Evolutionary conservation across 2,113 vertebrate species (phyloP).

Genomic region (Ariopsis seemanni): DNA sequence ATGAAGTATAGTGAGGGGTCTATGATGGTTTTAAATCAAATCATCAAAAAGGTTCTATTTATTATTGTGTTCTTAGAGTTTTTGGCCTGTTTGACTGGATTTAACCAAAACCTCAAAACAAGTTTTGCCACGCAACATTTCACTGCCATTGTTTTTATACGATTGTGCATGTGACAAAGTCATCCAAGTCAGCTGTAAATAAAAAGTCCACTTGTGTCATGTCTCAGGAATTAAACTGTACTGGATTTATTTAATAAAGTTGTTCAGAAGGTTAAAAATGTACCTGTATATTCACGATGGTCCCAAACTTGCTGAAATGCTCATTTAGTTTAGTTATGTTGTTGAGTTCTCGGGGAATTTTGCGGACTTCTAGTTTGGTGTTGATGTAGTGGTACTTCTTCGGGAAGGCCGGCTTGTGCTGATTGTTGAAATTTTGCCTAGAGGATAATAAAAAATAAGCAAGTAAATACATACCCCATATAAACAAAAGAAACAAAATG

Average conservation of each 20-base stretch:
- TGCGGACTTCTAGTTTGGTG: conserved; percentile 93
- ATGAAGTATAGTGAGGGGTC: not conserved
- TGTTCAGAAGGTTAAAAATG: not conserved
- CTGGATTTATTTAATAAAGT: not conserved
- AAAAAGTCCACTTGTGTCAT: not conserved
- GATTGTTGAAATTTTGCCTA: conserved; percentile 88
- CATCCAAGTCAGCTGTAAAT: not conserved
- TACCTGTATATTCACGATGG: conserved; percentile 98
- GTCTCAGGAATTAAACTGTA: not conserved
- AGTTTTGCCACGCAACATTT: too few species aligned
- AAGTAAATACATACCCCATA: not conserved
- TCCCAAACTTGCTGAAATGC: conserved; percentile 98
- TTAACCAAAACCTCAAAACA: not conserved
- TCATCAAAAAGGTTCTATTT: not conserved
- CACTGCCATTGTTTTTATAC: too few species aligned
- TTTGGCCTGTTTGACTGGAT: not conserved
- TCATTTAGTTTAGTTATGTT: conserved; percentile 96
- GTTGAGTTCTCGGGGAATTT: conserved; percentile 92
- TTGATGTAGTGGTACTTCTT: conserved; percentile 91
- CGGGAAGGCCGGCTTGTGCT: conserved; percentile 84
- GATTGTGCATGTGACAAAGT: too few species aligned
- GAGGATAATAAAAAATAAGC: conserved; percentile 33
- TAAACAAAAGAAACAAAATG: not conserved
- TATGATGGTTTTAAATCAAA: not conserved
- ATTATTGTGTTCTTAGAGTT: not conserved